phyloP scores from a whole-genome alignment of 2,113 vertebrate genomes.

The Barbus barbus region DNA sequence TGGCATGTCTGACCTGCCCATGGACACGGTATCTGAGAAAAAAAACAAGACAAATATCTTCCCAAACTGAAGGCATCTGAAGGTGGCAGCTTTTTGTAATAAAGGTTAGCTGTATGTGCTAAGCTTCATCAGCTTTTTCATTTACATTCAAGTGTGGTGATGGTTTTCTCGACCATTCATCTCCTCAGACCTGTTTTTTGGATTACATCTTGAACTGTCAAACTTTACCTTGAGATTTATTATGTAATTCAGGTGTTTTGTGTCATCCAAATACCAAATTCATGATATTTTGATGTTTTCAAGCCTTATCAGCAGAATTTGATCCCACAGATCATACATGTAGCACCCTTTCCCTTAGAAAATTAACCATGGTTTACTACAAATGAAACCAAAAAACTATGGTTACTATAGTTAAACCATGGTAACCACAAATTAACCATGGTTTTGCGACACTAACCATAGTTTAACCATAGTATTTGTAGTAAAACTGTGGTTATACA shows the following conservation, averaged over 20 bases:
- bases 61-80: neutral
- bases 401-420: neutral
- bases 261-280: neutral
- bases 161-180: neutral
- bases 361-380: no score
- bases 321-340: neutral
- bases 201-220: neutral
- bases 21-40: neutral
- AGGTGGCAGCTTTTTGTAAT: neutral
- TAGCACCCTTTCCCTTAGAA: neutral
- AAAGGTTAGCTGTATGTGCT: neutral
- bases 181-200: neutral
- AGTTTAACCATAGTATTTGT: no score
- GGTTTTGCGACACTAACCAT: no score
- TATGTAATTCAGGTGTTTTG: neutral
- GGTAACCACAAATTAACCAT: neutral
- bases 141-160: neutral
- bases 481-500: no score
- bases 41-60: neutral
- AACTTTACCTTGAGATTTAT: neutral
- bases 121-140: neutral
- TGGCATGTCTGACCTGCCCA: conserved; percentile 12
- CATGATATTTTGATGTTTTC: neutral
- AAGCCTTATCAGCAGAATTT: neutral
- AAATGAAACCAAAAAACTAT: no score